A percentile compares a stretch with the other conserved stretches of the same genome.
These are phyloP conservation scores for Rhadinocentrus ornatus DNA, from an alignment of 2,797 vertebrate species.

Conservation along the genomic window DNA sequence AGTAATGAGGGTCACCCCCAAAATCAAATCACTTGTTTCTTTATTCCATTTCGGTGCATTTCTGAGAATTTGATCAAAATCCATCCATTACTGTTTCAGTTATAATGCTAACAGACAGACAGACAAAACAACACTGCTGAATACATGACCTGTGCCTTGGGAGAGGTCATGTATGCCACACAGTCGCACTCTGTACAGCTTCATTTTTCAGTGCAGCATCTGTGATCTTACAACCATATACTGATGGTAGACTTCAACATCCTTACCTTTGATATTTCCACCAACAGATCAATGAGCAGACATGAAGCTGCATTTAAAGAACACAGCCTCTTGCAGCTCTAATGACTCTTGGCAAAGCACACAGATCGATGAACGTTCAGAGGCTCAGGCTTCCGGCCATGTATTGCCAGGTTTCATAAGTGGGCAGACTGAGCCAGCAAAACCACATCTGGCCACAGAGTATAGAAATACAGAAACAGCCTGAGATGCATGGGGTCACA, in stretches of 20 bases:
- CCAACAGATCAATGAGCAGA: constrained; percentile 45
- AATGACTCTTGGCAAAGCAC: constrained; percentile 27
- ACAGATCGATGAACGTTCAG: constrained; percentile 41
- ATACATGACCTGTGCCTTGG: no score
- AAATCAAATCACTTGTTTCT: no score
- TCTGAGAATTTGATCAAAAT: no score
- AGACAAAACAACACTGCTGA: no score
- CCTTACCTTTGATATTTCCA: constrained; percentile 36
- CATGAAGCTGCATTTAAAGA: constrained; percentile 39
- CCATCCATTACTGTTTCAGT: no score
- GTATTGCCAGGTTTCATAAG: neutral
- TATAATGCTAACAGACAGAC: no score
- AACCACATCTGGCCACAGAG: constrained; percentile 4
- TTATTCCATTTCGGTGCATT: no score
- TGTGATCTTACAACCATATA: constrained; percentile 5
- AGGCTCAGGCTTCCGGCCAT: neutral
- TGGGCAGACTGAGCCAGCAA: neutral
- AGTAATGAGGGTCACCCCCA: no score
- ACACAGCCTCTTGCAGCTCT: constrained; percentile 30
- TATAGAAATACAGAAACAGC: neutral
- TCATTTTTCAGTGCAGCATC: constrained; percentile 1
- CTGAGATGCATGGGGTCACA: neutral
- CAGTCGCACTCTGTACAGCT: neutral
- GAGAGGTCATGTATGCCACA: no score
- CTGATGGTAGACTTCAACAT: constrained; percentile 1